Evolutionary conservation across 2,888 invertebrate species (phyloP), one percentile per base, ranked within the genome.

Genomic region (Leptinotarsa rubiginosa): DNA sequence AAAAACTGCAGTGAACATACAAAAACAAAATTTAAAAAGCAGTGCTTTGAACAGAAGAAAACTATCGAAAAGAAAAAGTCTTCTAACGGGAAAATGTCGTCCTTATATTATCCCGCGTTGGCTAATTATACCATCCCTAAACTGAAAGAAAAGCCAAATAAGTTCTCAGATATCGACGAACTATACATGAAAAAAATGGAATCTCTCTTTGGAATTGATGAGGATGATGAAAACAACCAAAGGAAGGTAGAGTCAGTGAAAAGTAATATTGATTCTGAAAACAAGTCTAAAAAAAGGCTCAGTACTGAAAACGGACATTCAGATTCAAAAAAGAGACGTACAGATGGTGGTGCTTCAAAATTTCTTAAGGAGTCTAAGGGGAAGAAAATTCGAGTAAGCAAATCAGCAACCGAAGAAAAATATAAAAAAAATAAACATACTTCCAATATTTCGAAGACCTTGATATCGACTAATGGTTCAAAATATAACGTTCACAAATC

Each of bases 141-240:
- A 41, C 4, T 31, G 62, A 62, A 41, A 41, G 31, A 41, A 31
- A 41, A n/a, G 13, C 3, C 4, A 62, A 25, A n/a, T 41, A 62
- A 16, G n/a, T 62, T 31, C 16, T 62, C 41, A 41, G 41, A 41
- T 41, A 56, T 2, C 16, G 62, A 62, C n/a, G 62, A 62, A 62
- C 62, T n/a, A 41, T 62, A 62, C 13, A 62, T 62, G 62, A 62
- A 62, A 16, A 62, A 62, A 62, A 62, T 62, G 62, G 31, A 62
- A 12, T 62, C 62, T n/a, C 13, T 62, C 0, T 62, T 62, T 62
- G 62, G 62, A 62, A 31, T 62, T 31, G 62, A 62, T 31, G 25
- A 62, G 4, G 62, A 62, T 15, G 31, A 59, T 15, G 59, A 62
- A 16, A 16, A 62, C n/a, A 31, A n/a, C n/a, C 62, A 62, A 62